Percentiles rank a stretch among this genome's conserved stretches.
These are phyloP conservation scores for Anoplolepis gracilipes DNA, from an alignment of 1,140 invertebrate genomes.

Conservation along the genomic window DNA sequence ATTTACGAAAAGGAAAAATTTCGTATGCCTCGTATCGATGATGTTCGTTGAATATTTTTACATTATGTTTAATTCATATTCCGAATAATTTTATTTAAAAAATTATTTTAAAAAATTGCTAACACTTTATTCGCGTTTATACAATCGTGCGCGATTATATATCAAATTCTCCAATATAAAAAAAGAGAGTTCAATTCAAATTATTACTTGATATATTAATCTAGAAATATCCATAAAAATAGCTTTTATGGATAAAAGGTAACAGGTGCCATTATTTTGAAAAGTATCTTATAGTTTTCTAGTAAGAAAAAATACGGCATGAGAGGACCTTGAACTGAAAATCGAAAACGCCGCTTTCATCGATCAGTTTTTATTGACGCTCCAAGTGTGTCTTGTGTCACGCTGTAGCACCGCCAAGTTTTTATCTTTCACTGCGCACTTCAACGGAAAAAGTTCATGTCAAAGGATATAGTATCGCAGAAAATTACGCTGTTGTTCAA, in stretches of 20 bases:
- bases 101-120: no score
- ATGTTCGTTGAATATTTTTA: background rate
- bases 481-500: conserved; percentile 24
- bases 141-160: no score
- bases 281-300: conserved; percentile 24
- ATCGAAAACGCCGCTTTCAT: background rate
- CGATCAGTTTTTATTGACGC: conserved; percentile 48
- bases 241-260: background rate
- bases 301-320: background rate
- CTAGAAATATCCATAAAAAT: background rate
- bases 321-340: conserved; percentile 29
- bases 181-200: conserved; percentile 17
- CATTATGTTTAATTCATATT: background rate
- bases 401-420: conserved; percentile 15
- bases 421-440: conserved; percentile 1
- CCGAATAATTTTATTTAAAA: background rate
- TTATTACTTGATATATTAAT: background rate
- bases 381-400: background rate
- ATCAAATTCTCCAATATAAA: background rate
- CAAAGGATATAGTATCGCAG: background rate
- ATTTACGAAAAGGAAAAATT: conserved; percentile 7
- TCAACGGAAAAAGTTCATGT: background rate
- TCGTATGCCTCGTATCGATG: background rate
- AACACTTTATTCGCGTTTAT: background rate
- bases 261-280: background rate